phyloP scores from a whole-genome alignment of 2,888 invertebrate species.

The Nemotelus nigrinus region DNA sequence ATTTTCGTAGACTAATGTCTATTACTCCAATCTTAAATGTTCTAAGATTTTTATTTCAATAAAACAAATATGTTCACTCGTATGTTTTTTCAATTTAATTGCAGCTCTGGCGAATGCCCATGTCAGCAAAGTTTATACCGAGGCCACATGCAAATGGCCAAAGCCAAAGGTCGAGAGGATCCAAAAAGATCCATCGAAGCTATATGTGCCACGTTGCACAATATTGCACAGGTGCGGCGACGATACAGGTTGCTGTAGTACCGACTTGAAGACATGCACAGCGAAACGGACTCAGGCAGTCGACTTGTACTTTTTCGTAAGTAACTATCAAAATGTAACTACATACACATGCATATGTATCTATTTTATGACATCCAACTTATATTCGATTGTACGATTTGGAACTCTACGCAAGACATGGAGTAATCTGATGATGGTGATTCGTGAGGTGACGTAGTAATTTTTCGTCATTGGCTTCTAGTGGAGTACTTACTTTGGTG shows the following conservation, averaged over 20 bases:
- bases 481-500: background rate
- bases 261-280: slow-evolving; percentile 77
- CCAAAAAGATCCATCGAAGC: slow-evolving; percentile 70
- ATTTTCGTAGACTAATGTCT: slow-evolving; percentile 24
- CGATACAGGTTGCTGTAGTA: slow-evolving; percentile 86
- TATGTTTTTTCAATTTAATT: slow-evolving; percentile 46
- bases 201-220: slow-evolving; percentile 86
- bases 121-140: slow-evolving; percentile 57
- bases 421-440: slow-evolving; percentile 30
- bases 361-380: background rate
- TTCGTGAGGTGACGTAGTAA: slow-evolving; percentile 5
- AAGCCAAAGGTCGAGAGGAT: slow-evolving; percentile 80
- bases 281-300: slow-evolving; percentile 78
- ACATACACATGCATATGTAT: background rate
- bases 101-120: slow-evolving; percentile 61
- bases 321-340: slow-evolving; percentile 62
- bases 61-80: too few relatives aligned
- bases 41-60: too few relatives aligned
- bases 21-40: slow-evolving; percentile 13
- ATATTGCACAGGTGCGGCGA: slow-evolving; percentile 86
- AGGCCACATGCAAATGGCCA: slow-evolving; percentile 66
- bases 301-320: slow-evolving; percentile 83
- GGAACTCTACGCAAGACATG: too few relatives aligned
- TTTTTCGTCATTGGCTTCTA: slow-evolving; percentile 14
- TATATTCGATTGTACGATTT: slow-evolving; percentile 26